Conservation (phyloP, 2,113 vertebrate species). For the Epinephelus moara region DNA sequence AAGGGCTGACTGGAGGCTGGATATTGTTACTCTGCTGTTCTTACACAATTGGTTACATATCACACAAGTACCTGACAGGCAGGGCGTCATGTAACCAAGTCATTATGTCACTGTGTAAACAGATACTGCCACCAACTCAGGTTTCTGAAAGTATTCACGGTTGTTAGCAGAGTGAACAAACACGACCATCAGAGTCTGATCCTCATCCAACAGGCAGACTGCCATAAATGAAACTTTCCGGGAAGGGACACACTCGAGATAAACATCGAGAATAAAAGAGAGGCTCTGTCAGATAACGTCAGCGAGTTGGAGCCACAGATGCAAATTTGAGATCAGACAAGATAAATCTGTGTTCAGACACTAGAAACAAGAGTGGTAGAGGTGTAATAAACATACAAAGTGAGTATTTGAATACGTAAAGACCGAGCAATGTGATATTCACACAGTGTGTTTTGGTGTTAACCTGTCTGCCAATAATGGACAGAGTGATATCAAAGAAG, state of each 20-base stretch:
- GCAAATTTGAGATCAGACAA: neutral
- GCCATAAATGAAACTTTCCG: slow-evolving; percentile 47
- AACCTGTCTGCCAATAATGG: neutral
- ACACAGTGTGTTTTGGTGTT: neutral
- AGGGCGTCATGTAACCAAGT: slow-evolving; percentile 41
- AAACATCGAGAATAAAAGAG: slow-evolving; percentile 10
- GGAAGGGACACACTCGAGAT: slow-evolving; percentile 34
- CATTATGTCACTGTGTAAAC: slow-evolving; percentile 68
- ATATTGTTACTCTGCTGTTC: slow-evolving; percentile 29
- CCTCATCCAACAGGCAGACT: slow-evolving; percentile 35
- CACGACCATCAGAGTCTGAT: slow-evolving; percentile 40
- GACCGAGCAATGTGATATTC: neutral
- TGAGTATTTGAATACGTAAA: slow-evolving; percentile 2
- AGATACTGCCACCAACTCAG: slow-evolving; percentile 60
- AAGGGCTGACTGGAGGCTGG: slow-evolving; percentile 1
- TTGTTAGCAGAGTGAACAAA: slow-evolving; percentile 75
- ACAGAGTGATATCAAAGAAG: neutral
- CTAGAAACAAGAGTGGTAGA: neutral
- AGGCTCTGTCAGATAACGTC: neutral
- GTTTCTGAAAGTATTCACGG: slow-evolving; percentile 65
- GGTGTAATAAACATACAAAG: neutral
- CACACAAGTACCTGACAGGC: slow-evolving; percentile 22
- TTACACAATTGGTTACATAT: slow-evolving; percentile 39
- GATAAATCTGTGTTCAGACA: neutral
- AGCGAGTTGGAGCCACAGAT: neutral